These are phyloP conservation scores for Leucophenga maculata DNA, from an alignment of 2,888 invertebrate genomes.

Conservation along the genomic window DNA sequence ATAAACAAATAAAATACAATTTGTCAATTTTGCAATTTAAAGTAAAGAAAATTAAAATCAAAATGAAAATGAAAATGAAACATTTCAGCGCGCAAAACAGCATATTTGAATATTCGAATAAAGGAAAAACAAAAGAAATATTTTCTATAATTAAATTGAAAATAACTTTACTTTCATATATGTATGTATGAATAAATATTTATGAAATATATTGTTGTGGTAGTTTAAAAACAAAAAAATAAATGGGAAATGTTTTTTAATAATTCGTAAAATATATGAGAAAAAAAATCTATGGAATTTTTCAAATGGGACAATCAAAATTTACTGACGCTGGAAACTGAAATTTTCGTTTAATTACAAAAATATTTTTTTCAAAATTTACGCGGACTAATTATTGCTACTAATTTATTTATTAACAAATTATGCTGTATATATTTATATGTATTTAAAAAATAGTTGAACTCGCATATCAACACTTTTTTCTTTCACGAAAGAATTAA, in stretches of 20 bases:
- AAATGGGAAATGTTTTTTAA: constrained; percentile 32
- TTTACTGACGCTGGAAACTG: constrained; percentile 47
- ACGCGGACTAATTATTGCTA: not conserved
- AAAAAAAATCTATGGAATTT: constrained; percentile 18
- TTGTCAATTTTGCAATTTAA: constrained; percentile 6
- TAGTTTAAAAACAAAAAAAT: constrained; percentile 45
- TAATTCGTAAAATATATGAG: constrained; percentile 33
- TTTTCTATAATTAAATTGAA: constrained; percentile 30
- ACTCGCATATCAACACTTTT: constrained; percentile 40
- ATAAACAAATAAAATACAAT: not conserved
- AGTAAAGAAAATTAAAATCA: too few relatives aligned
- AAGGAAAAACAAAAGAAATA: constrained; percentile 16
- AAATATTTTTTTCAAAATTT: not conserved
- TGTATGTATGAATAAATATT: not conserved
- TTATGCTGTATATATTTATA: not conserved
- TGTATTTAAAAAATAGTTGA: not conserved
- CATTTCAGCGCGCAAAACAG: not conserved
- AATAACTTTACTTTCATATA: not conserved
- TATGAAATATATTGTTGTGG: constrained; percentile 52
- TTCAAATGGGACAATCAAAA: constrained; percentile 64
- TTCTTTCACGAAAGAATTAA: constrained; percentile 41
- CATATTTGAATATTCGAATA: too few relatives aligned
- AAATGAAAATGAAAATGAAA: constrained; percentile 14
- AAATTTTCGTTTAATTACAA: not conserved
- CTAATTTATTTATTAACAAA: not conserved